Percentiles rank a stretch among this genome's conserved stretches.
These are phyloP conservation scores for Anodontia alba DNA, from an alignment of 2,888 invertebrate species.

Conservation along the genomic window DNA sequence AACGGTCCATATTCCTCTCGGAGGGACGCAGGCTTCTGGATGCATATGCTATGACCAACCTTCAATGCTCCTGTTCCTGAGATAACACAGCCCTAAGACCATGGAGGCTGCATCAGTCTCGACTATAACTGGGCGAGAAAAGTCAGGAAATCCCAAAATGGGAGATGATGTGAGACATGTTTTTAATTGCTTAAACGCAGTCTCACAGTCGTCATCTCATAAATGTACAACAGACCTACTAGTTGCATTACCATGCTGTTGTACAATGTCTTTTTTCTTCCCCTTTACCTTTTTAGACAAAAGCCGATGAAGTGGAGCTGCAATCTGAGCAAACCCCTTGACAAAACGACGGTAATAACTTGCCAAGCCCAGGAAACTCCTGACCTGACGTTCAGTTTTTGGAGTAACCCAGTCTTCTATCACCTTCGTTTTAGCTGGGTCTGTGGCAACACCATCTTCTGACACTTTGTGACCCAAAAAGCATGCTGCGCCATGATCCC, in stretches of 20 bases:
- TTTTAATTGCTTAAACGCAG: no score
- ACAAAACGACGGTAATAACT: constrained; percentile 52
- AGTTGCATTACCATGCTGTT: no score
- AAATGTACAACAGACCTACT: no score
- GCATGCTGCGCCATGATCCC: neutral
- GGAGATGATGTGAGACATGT: constrained; percentile 41
- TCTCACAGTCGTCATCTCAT: constrained; percentile 34
- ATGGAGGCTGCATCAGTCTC: constrained; percentile 55
- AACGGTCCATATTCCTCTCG: constrained; percentile 53
- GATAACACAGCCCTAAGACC: constrained; percentile 60
- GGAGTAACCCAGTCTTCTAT: neutral
- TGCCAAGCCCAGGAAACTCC: constrained; percentile 41
- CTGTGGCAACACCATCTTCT: neutral
- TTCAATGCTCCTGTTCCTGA: constrained; percentile 45
- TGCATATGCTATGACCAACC: constrained; percentile 54
- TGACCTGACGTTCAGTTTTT: constrained; percentile 32
- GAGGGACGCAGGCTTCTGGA: constrained; percentile 45
- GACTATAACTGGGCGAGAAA: constrained; percentile 48
- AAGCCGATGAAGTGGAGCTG: constrained; percentile 38
- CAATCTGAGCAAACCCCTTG: constrained; percentile 40
- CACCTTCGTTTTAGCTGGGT: constrained; percentile 2
- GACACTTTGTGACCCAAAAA: neutral
- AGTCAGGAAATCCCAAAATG: constrained; percentile 62
- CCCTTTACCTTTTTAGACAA: neutral
- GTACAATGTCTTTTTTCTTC: no score